A percentile compares a stretch with the other conserved stretches of the same genome.
phyloP scores from a whole-genome alignment of 2,888 invertebrate genomes.

The Sphinx pinastri region DNA sequence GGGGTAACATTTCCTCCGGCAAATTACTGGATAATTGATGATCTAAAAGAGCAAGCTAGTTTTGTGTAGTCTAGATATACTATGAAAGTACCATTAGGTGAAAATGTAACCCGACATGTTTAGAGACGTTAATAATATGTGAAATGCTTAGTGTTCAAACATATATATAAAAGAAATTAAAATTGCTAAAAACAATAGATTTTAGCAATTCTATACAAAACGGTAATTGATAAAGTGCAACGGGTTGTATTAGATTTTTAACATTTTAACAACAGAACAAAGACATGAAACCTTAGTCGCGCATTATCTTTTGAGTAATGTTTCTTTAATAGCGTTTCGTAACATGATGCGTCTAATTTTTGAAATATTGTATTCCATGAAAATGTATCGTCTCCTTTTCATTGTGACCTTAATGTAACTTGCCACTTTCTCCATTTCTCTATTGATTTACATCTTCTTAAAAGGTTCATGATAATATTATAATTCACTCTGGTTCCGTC shows the following conservation, averaged over 20 bases:
- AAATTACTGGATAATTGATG: background rate
- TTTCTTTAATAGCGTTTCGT: constrained; percentile 3
- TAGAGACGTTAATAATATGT: background rate
- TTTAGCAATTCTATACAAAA: constrained; percentile 8
- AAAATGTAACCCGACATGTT: background rate
- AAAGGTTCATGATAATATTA: background rate
- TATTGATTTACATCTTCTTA: too few relatives aligned
- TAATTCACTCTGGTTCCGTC: background rate
- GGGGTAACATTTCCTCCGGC: background rate
- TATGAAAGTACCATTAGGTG: too few relatives aligned
- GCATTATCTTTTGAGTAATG: background rate
- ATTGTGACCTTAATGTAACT: background rate
- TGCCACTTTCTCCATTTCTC: background rate
- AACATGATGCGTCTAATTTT: constrained; percentile 1
- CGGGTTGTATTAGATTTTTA: background rate
- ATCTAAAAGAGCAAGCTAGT: background rate
- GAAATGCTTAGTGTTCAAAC: background rate
- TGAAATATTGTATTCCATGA: constrained; percentile 5
- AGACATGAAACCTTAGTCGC: background rate
- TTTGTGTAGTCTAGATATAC: background rate
- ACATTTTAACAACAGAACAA: constrained; percentile 12
- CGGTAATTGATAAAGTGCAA: constrained; percentile 9
- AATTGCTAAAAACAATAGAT: background rate
- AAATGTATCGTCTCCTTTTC: background rate
- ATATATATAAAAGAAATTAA: background rate